Evolutionary conservation across 35 echinoderm and acorn worm genomes (phyloP), one percentile per base, ranked within the genome.

Genomic region (Strongylocentrotus purpuratus): DNA sequence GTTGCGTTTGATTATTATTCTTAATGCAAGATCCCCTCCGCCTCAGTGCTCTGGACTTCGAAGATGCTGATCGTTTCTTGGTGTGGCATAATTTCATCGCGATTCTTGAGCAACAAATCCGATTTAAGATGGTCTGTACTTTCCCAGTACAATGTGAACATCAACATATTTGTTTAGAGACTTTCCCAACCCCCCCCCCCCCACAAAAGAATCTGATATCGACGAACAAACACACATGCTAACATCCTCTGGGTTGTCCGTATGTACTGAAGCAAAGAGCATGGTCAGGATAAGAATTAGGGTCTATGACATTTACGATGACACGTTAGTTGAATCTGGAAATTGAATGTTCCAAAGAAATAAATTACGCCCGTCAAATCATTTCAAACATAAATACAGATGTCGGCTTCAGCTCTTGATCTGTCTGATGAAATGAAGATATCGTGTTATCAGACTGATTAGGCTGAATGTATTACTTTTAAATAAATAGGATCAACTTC

Each of bases 371-470:
- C 20, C 65, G 65, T n/a, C 65, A 78, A 28, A 28, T 78, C 6
- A 78, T 78, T 78, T 15, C 65, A 78, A n/a, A n/a, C 52, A 59
- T 59, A 18, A 18, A 78, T 78, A 78, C 0, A 78, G 22, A 78
- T 78, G 20, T 78, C 28, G 28, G 18, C 65, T n/a, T 78, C 65
- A 7, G 20, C 1, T 18, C 65, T 78, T 78, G 65, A 78, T 78
- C 65, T 78, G 65, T 28, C 5, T 28, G 20, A 78, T 78, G 25
- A 78, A 78, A 78, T 78, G 0, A 41, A 41, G 65, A 78, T 25
- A 78, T 78, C 5, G n/a, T 78, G 65, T 78, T 78, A 78, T 78
- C 65, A 78, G 65, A 78, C 65, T 78, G 65, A 78, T 78, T 78
- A 78, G 65, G 2, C 25, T n/a, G 65, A 7, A 78, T 28, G 5